A percentile compares a stretch with the other conserved stretches of the same genome.
Evolutionary conservation across 2,888 invertebrate species (phyloP).

Genomic region (Orthonychiurus folsomi): DNA sequence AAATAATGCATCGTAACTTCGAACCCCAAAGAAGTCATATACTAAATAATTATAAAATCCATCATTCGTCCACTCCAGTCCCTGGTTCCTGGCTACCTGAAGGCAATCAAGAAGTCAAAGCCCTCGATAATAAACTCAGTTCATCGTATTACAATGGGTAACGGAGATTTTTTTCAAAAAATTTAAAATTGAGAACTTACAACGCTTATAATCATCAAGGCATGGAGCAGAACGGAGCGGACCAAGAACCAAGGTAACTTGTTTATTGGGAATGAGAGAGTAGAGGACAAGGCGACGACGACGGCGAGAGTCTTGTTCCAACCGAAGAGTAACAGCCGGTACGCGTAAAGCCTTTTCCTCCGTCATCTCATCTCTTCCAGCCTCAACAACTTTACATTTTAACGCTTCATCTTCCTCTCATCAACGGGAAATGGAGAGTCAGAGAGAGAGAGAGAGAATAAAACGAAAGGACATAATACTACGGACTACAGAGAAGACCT

Average conservation of each 20-base stretch:
- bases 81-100: too few relatives aligned
- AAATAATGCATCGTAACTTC: too few relatives aligned
- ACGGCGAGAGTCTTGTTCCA: too few relatives aligned
- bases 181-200: background rate
- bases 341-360: background rate
- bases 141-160: background rate
- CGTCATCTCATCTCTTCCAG: background rate
- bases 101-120: background rate
- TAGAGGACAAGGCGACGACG: background rate
- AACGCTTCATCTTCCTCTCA: background rate
- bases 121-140: background rate
- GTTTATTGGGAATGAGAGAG: background rate
- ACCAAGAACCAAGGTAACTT: background rate
- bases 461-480: background rate
- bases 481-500: too few relatives aligned
- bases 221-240: too few relatives aligned
- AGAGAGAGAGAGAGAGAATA: too few relatives aligned
- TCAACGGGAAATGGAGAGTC: too few relatives aligned
- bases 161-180: background rate
- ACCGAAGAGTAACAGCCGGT: background rate
- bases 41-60: too few relatives aligned
- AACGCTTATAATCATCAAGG: too few relatives aligned
- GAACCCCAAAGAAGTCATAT: too few relatives aligned
- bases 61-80: too few relatives aligned
- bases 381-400: constrained; percentile 1